Evolutionary conservation across 2,797 vertebrate genomes (phyloP).

Genomic region (Melanotaenia parkinsoni): DNA sequence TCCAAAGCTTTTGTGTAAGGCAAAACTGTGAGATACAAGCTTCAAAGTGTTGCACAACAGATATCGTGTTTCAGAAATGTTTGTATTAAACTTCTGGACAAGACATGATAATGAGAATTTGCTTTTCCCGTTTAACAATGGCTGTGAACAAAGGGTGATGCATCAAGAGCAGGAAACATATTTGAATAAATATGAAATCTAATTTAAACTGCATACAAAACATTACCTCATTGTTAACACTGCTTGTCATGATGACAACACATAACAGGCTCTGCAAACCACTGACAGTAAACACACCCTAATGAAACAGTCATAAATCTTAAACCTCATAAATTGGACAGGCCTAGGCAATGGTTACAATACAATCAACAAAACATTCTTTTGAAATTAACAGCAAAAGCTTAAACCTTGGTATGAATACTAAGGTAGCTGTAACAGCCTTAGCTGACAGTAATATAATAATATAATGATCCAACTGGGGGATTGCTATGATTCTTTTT

Average conservation of each 20-base stretch:
- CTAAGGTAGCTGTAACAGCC: not conserved
- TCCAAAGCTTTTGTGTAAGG: slow-evolving; percentile 71
- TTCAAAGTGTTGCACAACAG: slow-evolving; percentile 81
- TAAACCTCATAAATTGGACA: slow-evolving; percentile 15
- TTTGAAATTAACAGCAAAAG: slow-evolving; percentile 14
- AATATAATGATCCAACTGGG: not conserved
- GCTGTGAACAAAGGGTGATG: slow-evolving; percentile 30
- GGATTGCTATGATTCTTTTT: slow-evolving; percentile 1
- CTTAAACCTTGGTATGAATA: not conserved
- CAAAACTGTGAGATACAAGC: slow-evolving; percentile 75
- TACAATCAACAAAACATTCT: slow-evolving; percentile 16
- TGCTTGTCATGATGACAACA: slow-evolving; percentile 32
- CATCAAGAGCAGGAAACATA: not conserved
- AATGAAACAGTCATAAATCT: slow-evolving; percentile 39
- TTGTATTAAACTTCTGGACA: slow-evolving; percentile 71
- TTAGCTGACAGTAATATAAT: not conserved
- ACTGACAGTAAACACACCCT: slow-evolving; percentile 37
- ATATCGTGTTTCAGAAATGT: slow-evolving; percentile 82
- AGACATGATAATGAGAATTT: slow-evolving; percentile 22
- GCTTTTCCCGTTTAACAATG: slow-evolving; percentile 38
- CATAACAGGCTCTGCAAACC: slow-evolving; percentile 27
- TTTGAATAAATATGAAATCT: slow-evolving; percentile 25
- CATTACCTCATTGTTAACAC: slow-evolving; percentile 36
- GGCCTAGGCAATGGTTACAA: slow-evolving; percentile 8
- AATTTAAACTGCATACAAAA: slow-evolving; percentile 27